Base-by-base conservation (phyloP, 2,113 vertebrate species). In the Scatophagus argus region DNA sequence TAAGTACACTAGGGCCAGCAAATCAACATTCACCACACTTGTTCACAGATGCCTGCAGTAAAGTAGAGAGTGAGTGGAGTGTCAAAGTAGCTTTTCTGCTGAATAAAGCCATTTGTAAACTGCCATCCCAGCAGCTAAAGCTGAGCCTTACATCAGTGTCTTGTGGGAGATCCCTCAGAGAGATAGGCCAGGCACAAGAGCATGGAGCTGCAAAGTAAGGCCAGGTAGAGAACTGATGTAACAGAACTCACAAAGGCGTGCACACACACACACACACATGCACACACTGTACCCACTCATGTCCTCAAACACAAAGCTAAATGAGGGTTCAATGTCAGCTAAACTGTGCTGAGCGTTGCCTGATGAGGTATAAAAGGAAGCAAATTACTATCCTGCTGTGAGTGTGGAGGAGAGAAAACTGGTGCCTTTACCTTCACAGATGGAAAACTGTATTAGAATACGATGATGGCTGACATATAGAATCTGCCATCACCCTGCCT, bases 261-360 rank as follows among this genome's bases (percentile, higher is more conserved):
- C 47, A 65, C 25, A 60, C 23, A 68, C 34, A 51, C n/a, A 38
- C 59, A 60, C 23, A 47, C 52, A 41, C 49, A 74, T 23, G 29
- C 21, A 23, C n/a, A 65, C 17, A 5, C 31, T 1, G 8, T 46
- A 41, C 32, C 27, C 49, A 72, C 49, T 16, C 8, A 25, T 19
- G 81, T 41, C 5, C 49, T 47, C 63, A 74, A 16, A n/a, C 51
- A 61, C n/a, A 58, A 27, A 41, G 67, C 39, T 84, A 64, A 79
- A 87, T 84, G 61, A 80, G 62, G 74, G 64, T 78, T 91, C 85
- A 90, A 84, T 87, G 90, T 92, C 90, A 88, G 90, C 88, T 86
- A 89, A 82, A 82, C 74, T 71, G 43, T 63, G 66, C 31, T 21
- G 11, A 63, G 73, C 62, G 66, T 72, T 68, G 70, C 85, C 64